Evolutionary conservation across 2,888 invertebrate species (phyloP).

Genomic region (Acronicta leporina): DNA sequence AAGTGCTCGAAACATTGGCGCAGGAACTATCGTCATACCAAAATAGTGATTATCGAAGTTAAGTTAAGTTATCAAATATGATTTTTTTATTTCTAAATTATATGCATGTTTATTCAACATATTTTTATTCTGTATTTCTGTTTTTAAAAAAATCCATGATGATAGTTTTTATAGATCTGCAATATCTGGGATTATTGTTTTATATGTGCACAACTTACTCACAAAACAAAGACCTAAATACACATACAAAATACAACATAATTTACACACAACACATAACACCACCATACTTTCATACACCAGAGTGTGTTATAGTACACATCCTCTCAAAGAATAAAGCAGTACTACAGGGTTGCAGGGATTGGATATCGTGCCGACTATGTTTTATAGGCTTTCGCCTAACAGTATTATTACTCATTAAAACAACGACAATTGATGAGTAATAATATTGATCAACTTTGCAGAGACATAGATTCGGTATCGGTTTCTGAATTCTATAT

Average conservation of each 20-base stretch:
- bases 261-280: neutral
- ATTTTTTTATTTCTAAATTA: neutral
- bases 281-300: neutral
- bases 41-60: too few species aligned
- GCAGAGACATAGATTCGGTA: conserved; percentile 1
- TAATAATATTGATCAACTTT: neutral
- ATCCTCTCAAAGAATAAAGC: neutral
- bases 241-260: neutral
- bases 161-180: too few species aligned
- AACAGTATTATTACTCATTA: too few species aligned
- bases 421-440: neutral
- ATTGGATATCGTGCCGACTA: too few species aligned
- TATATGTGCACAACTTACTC: too few species aligned
- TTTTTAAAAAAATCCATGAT: too few species aligned
- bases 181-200: too few species aligned
- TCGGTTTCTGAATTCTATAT: conserved; percentile 1
- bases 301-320: too few species aligned
- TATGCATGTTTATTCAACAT: neutral
- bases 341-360: neutral
- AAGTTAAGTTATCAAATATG: neutral
- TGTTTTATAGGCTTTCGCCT: too few species aligned
- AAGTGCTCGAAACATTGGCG: conserved; percentile 1
- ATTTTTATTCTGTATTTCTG: neutral
- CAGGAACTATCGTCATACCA: neutral
- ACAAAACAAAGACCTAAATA: too few species aligned